Percentiles rank a stretch among this genome's conserved stretches.
Evolutionary conservation across 2,113 vertebrate genomes (phyloP).

Genomic region (Gobio gobio): DNA sequence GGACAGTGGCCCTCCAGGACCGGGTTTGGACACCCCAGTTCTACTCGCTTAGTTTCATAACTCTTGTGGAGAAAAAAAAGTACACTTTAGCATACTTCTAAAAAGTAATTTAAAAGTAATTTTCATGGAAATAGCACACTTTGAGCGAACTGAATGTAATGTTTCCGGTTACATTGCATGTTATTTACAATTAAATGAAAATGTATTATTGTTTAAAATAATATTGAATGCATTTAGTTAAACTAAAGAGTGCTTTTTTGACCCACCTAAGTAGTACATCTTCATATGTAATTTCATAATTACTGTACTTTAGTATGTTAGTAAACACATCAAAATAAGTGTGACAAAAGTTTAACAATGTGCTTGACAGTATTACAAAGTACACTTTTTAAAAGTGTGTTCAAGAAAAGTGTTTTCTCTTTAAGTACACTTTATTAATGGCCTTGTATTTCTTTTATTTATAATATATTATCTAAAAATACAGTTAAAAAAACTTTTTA

Average conservation of each 20-base stretch:
- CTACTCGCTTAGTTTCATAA: too few relatives aligned
- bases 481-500: neutral
- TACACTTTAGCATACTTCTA: too few relatives aligned
- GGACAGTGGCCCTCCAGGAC: too few relatives aligned
- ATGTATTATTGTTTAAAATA: neutral
- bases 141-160: too few relatives aligned
- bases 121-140: too few relatives aligned
- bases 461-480: neutral
- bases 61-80: too few relatives aligned
- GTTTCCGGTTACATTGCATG: neutral
- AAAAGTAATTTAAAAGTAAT: too few relatives aligned
- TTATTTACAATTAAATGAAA: neutral
- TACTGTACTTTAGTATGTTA: neutral
- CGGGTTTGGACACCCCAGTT: too few relatives aligned
- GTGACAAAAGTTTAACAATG: neutral
- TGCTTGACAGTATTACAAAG: neutral
- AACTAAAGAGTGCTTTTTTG: neutral
- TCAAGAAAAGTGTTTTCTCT: neutral
- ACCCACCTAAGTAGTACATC: neutral
- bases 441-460: neutral
- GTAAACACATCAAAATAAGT: neutral
- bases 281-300: too few relatives aligned
- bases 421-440: neutral
- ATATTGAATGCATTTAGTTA: neutral
- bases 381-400: neutral